Percentiles rank a stretch among this genome's conserved stretches.
These are phyloP conservation scores for Drosophila mayaguana DNA, from an alignment of 2,888 invertebrate genomes.

Conservation along the genomic window DNA sequence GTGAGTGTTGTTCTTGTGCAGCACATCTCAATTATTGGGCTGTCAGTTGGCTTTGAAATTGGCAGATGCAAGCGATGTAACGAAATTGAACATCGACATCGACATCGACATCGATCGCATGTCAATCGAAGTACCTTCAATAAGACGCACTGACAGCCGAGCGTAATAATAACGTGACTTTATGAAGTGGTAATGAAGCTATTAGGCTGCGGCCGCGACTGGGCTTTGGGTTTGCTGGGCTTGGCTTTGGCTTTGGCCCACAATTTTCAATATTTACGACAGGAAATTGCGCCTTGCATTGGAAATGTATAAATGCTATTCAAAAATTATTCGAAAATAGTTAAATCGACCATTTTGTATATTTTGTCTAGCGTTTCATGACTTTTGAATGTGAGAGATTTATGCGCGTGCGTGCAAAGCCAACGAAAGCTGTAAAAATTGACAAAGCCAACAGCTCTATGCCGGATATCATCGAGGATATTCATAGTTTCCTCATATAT, in stretches of 20 bases:
- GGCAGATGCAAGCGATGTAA: conserved; percentile 64
- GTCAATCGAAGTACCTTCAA: conserved; percentile 40
- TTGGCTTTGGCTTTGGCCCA: conserved; percentile 70
- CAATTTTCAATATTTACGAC: conserved; percentile 81
- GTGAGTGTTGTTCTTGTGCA: conserved; percentile 44
- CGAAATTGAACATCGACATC: conserved; percentile 26
- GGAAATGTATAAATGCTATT: conserved; percentile 40
- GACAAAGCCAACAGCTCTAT: conserved; percentile 3
- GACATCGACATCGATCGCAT: conserved; percentile 39
- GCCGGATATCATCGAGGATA: conserved; percentile 7
- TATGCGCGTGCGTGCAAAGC: conserved; percentile 67
- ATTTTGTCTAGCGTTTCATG: conserved; percentile 56
- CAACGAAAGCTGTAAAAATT: conserved; percentile 34
- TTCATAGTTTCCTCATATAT: neutral
- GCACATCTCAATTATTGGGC: conserved; percentile 65
- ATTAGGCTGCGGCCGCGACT: conserved; percentile 60
- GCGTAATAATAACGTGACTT: conserved; percentile 82
- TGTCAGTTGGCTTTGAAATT: conserved; percentile 52
- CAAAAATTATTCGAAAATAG: conserved; percentile 43
- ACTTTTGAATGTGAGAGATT: conserved; percentile 74
- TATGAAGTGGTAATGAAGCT: conserved; percentile 83
- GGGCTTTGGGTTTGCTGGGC: neutral
- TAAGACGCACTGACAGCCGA: conserved; percentile 50
- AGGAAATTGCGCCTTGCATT: conserved; percentile 81
- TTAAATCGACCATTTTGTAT: conserved; percentile 44